Evolutionary conservation across 2,888 invertebrate genomes (phyloP).

Genomic region (Physocephala rufipes): DNA sequence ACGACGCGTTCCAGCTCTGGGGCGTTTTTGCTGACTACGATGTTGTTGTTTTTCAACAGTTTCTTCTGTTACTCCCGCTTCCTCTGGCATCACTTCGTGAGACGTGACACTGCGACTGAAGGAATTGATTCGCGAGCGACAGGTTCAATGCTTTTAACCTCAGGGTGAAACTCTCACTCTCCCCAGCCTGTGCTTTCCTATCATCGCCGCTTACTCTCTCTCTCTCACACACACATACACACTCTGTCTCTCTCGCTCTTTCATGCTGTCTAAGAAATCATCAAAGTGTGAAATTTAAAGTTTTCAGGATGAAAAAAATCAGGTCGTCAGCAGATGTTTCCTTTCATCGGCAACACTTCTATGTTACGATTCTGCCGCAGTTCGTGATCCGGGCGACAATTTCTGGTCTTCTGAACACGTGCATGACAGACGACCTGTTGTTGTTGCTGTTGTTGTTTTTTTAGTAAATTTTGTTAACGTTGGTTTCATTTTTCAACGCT

Average conservation of each 20-base stretch:
- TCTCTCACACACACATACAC: too few relatives aligned
- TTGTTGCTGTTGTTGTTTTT: too few relatives aligned
- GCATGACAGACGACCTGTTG: slow-evolving; percentile 12
- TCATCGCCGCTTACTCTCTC: too few relatives aligned
- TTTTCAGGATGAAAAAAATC: slow-evolving; percentile 39
- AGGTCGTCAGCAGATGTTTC: slow-evolving; percentile 36
- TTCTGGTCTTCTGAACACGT: slow-evolving; percentile 32
- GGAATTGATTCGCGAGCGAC: slow-evolving; percentile 42
- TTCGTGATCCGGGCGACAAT: slow-evolving; percentile 17
- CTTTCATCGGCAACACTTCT: slow-evolving; percentile 21
- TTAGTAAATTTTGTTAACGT: slow-evolving; percentile 33
- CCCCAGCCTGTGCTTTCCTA: too few relatives aligned
- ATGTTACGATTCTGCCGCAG: too few relatives aligned
- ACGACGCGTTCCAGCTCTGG: background rate
- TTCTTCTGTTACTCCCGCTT: background rate
- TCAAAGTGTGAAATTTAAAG: slow-evolving; percentile 46
- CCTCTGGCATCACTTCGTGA: too few relatives aligned
- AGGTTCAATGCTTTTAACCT: slow-evolving; percentile 54
- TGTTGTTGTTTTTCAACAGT: background rate
- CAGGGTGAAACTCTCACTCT: too few relatives aligned
- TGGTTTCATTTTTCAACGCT: slow-evolving; percentile 52
- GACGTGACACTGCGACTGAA: too few relatives aligned
- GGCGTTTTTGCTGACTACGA: background rate
- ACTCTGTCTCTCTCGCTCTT: background rate
- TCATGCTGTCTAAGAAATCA: background rate